These are phyloP conservation scores for Penaeus chinensis DNA, from an alignment of 1,140 invertebrate species.

Conservation along the genomic window DNA sequence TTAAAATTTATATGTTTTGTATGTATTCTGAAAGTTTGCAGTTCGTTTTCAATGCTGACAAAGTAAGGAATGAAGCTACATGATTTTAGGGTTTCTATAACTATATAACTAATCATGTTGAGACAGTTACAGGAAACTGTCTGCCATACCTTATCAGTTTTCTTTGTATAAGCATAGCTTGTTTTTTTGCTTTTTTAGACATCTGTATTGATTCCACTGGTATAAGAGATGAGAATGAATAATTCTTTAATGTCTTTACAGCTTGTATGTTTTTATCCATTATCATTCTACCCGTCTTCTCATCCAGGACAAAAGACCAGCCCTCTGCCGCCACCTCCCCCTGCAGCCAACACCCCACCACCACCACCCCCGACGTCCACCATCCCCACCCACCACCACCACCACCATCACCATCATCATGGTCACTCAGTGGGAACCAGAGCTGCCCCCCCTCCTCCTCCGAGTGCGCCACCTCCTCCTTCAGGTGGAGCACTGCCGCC, in stretches of 20 bases:
- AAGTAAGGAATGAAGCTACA: too few relatives aligned
- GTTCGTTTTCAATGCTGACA: too few relatives aligned
- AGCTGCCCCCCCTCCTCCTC: conserved; percentile 65
- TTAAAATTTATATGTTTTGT: too few relatives aligned
- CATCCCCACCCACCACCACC: conserved; percentile 54
- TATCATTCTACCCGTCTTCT: conserved; percentile 14
- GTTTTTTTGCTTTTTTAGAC: not conserved
- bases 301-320: not conserved
- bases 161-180: too few relatives aligned
- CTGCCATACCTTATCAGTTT: too few relatives aligned
- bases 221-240: not conserved
- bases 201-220: not conserved
- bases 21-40: too few relatives aligned
- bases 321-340: conserved; percentile 44
- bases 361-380: conserved; percentile 6
- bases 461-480: conserved; percentile 64
- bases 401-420: conserved; percentile 53
- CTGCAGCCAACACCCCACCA: conserved; percentile 46
- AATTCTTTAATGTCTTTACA: not conserved
- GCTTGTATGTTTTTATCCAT: conserved; percentile 17
- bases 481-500: conserved; percentile 21
- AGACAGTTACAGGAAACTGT: too few relatives aligned
- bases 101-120: too few relatives aligned
- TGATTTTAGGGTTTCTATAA: too few relatives aligned
- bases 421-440: conserved; percentile 4